These are phyloP conservation scores for Agrochola circellaris DNA, from an alignment of 2,888 invertebrate genomes.

Conservation along the genomic window DNA sequence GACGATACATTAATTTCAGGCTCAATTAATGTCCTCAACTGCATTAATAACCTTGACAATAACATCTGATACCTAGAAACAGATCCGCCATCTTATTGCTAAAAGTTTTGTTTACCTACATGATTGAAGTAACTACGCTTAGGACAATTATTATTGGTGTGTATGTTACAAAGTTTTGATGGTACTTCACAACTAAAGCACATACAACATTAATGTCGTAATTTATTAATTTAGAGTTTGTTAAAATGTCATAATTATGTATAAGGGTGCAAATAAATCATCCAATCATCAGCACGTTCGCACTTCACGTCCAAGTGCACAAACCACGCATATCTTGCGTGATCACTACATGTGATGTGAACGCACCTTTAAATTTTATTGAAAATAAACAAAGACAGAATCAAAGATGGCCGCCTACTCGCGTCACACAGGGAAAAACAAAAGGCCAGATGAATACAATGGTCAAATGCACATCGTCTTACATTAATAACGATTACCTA, in stretches of 20 bases:
- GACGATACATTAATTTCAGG: conserved; percentile 6
- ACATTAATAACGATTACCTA: conserved; percentile 19
- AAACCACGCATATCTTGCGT: conserved; percentile 8
- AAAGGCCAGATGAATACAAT: conserved; percentile 35
- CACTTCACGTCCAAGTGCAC: conserved; percentile 1
- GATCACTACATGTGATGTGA: conserved; percentile 32
- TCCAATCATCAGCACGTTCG: neutral
- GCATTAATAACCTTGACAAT: conserved; percentile 42
- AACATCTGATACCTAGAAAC: conserved; percentile 37
- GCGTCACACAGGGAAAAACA: conserved; percentile 51
- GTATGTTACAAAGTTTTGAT: neutral
- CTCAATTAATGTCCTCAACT: neutral
- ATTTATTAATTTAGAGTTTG: neutral
- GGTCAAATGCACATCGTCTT: conserved; percentile 7
- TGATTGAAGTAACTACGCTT: neutral
- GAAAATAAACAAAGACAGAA: conserved; percentile 55
- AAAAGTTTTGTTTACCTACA: conserved; percentile 12
- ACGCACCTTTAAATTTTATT: conserved; percentile 49
- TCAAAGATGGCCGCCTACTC: conserved; percentile 44
- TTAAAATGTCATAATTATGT: conserved; percentile 1
- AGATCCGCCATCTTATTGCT: conserved; percentile 13
- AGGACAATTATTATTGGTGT: conserved; percentile 4
- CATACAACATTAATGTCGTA: neutral
- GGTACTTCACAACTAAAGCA: neutral
- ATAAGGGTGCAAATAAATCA: neutral